Base-by-base conservation (phyloP, 2,113 vertebrate species). In the Nerophis ophidion region DNA sequence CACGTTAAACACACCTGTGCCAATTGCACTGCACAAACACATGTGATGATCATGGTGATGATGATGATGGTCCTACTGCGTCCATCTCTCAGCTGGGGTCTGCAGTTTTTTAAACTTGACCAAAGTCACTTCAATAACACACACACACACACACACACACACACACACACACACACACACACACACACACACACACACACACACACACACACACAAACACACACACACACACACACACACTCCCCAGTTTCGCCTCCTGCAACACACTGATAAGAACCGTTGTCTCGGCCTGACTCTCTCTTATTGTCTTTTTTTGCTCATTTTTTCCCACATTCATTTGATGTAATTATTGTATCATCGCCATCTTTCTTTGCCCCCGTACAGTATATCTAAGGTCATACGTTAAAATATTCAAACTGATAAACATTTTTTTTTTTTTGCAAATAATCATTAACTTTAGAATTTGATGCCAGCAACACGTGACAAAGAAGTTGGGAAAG, bases 241-340 rank as follows among this genome's bases (percentile, higher is more conserved):
- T 84, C 81, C 81, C 83, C 61, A 76, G 85, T 82, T 73, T 70
- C 76, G 80, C 85, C 83, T 84, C 79, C 85, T 87, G 85, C 83
- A 85, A 65, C 73, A 75, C 64, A 75, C 81, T 83, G 85, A 87
- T 87, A 87, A 87, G 85, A 66, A 65, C 10, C 68, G 65, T 65
- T 75, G 55, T 74, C 72, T 78, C 72, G 61, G 62, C 40, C 65
- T 53, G 72, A 77, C 71, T 81, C 71, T 75, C 63, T 61, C 65
- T 26, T 26, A 45, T 63, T 75, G 74, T 82, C 73, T 72, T 65
- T 81, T 75, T 81, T 76, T 83, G 60, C 0, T 67, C 26, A 3
- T 26, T 26, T 26, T 26, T 26, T 3, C 26, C 68, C 47, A 64
- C 63, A 69, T 54, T 15, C 17, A 51, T 65, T 74, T 75, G 60